Evolutionary conservation across 2,888 invertebrate genomes (phyloP), one percentile per base, ranked within the genome.

Genomic region (Phengaris alcon): DNA sequence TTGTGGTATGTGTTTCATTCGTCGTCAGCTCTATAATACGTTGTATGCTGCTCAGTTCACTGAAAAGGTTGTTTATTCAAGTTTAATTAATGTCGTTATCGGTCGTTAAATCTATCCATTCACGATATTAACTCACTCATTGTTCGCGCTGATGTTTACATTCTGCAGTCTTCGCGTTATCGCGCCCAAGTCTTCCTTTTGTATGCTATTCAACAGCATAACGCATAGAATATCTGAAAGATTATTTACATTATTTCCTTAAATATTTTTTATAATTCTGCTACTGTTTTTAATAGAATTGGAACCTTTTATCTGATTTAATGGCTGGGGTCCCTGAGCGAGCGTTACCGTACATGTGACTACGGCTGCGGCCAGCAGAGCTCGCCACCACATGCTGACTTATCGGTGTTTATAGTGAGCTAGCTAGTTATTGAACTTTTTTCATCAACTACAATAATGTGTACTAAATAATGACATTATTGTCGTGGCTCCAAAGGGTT

Each of bases 181-280:
- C 51, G 83, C 85, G 79, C 89, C 90, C 78, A 91, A 79, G 59
- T 92, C 91, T 72, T 90, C 90, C 78, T 88, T 91, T 87, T 91
- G 89, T 78, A 91, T 79, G 75, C 92, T 92, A 81, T 88, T 90
- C 81, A 91, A 83, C 79, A 91, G 79, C 78, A 93, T 84, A 79
- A 91, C 88, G 82, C 93, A 93, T 80, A 91, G 81, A 57, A 93
- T 77, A 88, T 91, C 93, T 93, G 90, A 79, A 91, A 91, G 72
- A 74, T 76, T 69, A 74, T 76, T 57, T 52, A 73, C 59, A 64
- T 76, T 74, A 77, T 13, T 6, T 22, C 15, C 22, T 22, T 15
- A 15, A 15, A 6, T 5, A 8, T 57, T 15, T 72, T 46, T 70
- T 70, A 73, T 69, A 51, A 22, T 51, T 57, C 57, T 73, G 72